Conservation (phyloP, 2,888 invertebrate species). For the Iphiclides podalirius region DNA sequence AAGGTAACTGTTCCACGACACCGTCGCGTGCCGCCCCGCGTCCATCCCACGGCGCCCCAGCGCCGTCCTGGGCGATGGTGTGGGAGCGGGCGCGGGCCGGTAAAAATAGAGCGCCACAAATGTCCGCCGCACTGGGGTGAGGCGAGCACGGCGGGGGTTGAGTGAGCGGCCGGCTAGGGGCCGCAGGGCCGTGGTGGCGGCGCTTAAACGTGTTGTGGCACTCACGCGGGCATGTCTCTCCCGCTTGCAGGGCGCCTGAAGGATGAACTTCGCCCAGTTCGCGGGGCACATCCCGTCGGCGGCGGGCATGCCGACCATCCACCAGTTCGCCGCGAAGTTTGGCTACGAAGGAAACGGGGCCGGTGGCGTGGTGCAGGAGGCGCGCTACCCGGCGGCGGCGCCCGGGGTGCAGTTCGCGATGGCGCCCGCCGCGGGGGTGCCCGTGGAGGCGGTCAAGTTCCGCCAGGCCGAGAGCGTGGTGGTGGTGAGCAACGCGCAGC, state of each 20-base stretch:
- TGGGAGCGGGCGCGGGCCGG: constrained; percentile 74
- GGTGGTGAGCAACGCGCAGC: constrained; percentile 73
- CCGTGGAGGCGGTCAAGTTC: constrained; percentile 81
- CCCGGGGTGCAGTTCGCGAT: constrained; percentile 62
- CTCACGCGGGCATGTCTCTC: constrained; percentile 27
- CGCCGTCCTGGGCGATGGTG: constrained; percentile 52
- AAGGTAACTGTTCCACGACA: constrained; percentile 52
- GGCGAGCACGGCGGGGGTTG: constrained; percentile 77
- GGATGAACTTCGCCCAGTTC: constrained; percentile 93
- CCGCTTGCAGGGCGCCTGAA: constrained; percentile 31
- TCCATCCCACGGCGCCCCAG: constrained; percentile 31
- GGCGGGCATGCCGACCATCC: constrained; percentile 88
- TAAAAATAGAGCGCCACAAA: constrained; percentile 76
- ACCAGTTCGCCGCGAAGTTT: constrained; percentile 90
- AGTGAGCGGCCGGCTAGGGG: constrained; percentile 63
- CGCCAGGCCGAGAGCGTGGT: constrained; percentile 77
- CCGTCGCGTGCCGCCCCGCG: constrained; percentile 28
- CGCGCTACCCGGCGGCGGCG: constrained; percentile 55
- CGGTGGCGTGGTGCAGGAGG: constrained; percentile 62
- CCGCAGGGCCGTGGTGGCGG: constrained; percentile 51
- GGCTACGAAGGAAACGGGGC: constrained; percentile 67
- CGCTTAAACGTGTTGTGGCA: constrained; percentile 27
- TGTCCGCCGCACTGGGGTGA: constrained; percentile 63
- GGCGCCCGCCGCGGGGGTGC: constrained; percentile 44
- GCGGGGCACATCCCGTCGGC: constrained; percentile 88